Base-by-base conservation (phyloP, 37 sponge, comb jelly and placozoan species). In the Agelas oroides region DNA sequence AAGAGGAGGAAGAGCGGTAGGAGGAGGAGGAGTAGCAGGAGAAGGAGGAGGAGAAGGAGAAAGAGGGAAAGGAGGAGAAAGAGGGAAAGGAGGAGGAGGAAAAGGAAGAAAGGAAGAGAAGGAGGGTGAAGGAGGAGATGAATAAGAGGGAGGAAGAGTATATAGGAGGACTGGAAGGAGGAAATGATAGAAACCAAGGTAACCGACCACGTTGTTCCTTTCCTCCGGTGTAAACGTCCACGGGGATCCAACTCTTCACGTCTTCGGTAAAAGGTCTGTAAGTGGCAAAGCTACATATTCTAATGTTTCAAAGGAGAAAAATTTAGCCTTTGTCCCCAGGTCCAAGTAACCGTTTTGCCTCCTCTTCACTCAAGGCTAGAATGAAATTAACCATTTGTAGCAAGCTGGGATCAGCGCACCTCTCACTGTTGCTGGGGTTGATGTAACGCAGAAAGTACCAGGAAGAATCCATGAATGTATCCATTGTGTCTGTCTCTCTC, bases 401-500 rank as follows among this genome's bases (percentile, higher is more conserved):
- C n/a, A 20, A n/a, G n/a, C n/a, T n/a, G n/a, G n/a, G n/a, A n/a
- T n/a, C n/a, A n/a, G n/a, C n/a, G 0, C 33, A 81, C 82, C 58
- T 81, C 19, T 25, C 30, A 8, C 53, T 20, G 55, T 84, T 71
- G 35, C 65, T 31, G 23, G 91, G 93, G 61, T 89, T 84, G 37
- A 78, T 64, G 55, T 65, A 95, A 28, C 96, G 68, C 65, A 95
- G 79, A 60, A 92, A 95, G 77, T 95, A 95, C 96, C 96, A 95
- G 16, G 94, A 79, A 1, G 96, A 95, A 80, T 95, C 96, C 41
- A 95, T 84, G 57, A 95, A 95, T 13, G 96, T 95, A 73, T 95
- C 96, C 85, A 95, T 92, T 33, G 96, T 92, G 65, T 95, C 96
- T 39, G 91, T 86, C 52, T 95, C 96, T 46, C 93, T 67, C 74